Base-by-base conservation (phyloP, 2,888 invertebrate genomes). In the Drepanosiphum platanoidis region DNA sequence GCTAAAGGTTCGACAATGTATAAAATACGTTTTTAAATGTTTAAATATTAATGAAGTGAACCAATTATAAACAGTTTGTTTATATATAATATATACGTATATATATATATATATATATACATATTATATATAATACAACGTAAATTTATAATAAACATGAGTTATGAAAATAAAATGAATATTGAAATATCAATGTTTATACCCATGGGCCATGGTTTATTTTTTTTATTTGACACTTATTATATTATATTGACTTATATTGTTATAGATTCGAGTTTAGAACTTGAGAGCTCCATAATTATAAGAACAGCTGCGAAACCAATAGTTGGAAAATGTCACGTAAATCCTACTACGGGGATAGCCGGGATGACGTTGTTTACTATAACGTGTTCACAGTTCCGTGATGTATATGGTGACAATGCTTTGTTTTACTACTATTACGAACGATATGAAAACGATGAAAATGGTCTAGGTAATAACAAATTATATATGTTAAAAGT, bases 1-100 rank as follows among this genome's bases (percentile, higher is more conserved):
- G 83, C 22, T 66, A 74, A 68, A 84, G 83, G 83, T 84, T 61
- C 15, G 74, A 3, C 11, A 72, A 52, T 70, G 5, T 27, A 61
- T 52, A 22, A 52, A 52, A 18, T 18, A 22, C 13, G 13, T 52
- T 52, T 52, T 52, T 52, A 5, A 52, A 46, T 18, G 18, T 2
- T 3, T 46, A 46, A 13, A 0, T 46, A 13, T 13, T 46, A 15
- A 46, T 46, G 18, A 46, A 3, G 8, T 15, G n/a, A 8, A 15
- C 18, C 1, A 46, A 15, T 46, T 18, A 42, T 9, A 18, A 46
- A 1, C 58, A n/a, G n/a, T 58, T 58, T 61, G 7, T 42, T 42
- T 27, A n/a, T 8, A 22, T 27, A n/a, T 8, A 27, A 22, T 61
- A n/a, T 15, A 52, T 58, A 61, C 61, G 61, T 61, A 61, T 27